Evolutionary conservation across 1,140 invertebrate species (phyloP).

Genomic region (Ceratitis capitata): DNA sequence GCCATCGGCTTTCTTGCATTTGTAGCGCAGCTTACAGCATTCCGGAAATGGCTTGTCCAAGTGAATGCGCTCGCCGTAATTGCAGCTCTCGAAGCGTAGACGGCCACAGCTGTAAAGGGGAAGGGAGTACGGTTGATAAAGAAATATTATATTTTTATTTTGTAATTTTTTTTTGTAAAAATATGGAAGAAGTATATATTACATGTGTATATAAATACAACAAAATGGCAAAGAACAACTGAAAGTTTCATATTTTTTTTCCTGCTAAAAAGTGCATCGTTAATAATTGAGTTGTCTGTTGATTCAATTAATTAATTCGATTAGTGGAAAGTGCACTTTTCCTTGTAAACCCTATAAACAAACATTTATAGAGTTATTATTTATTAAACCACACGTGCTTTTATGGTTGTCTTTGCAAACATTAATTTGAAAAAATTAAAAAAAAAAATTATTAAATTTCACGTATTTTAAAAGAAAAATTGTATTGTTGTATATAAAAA

Average conservation of each 20-base stretch:
- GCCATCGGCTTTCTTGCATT: slow-evolving; percentile 55
- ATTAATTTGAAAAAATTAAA: too few species aligned
- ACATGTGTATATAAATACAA: background rate
- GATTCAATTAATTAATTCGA: slow-evolving; percentile 23
- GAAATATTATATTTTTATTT: background rate
- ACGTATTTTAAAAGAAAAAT: too few species aligned
- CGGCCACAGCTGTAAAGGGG: slow-evolving; percentile 53
- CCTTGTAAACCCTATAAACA: background rate
- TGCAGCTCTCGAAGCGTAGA: slow-evolving; percentile 55
- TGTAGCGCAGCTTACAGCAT: slow-evolving; percentile 59
- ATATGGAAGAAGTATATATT: background rate
- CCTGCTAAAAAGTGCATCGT: background rate
- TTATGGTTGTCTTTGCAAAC: too few species aligned
- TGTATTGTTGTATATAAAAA: too few species aligned
- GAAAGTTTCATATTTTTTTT: too few species aligned
- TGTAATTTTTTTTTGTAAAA: too few species aligned
- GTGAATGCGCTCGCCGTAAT: slow-evolving; percentile 56
- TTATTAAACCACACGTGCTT: too few species aligned
- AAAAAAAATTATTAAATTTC: background rate
- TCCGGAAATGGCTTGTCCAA: slow-evolving; percentile 57
- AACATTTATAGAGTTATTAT: too few species aligned
- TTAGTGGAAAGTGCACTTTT: background rate
- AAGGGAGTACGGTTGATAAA: background rate
- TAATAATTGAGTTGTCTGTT: slow-evolving; percentile 18
- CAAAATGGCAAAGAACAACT: background rate